phyloP scores from a whole-genome alignment of 2,113 vertebrate species.

The Istiophorus platypterus region DNA sequence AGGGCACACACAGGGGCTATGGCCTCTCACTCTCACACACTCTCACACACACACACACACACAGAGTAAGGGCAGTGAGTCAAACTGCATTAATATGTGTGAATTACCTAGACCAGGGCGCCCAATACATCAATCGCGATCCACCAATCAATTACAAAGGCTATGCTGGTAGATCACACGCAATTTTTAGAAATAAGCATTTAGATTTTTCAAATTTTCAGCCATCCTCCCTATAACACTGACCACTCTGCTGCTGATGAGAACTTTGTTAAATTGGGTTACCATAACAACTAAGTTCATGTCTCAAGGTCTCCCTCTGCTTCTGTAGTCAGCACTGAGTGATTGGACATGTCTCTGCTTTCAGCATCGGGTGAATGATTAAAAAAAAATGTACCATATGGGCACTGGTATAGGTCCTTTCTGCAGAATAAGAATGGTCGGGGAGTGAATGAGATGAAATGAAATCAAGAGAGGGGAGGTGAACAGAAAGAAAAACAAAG shows the following conservation, averaged over 20 bases:
- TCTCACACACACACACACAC: conserved; percentile 7
- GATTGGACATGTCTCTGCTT: background rate
- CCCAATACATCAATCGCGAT: no score
- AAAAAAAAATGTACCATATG: background rate
- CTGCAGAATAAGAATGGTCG: background rate
- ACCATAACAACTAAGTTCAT: no score
- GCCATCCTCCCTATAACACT: no score
- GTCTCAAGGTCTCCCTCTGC: no score
- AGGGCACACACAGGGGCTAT: conserved; percentile 59
- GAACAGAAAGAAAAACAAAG: background rate
- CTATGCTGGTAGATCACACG: no score
- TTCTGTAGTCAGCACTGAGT: no score
- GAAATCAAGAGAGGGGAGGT: background rate
- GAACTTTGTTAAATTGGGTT: no score
- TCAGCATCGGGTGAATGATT: conserved; percentile 1
- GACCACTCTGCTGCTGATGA: no score
- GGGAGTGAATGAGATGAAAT: conserved; percentile 13
- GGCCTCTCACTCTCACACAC: conserved; percentile 27
- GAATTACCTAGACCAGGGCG: background rate
- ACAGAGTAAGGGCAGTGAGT: conserved; percentile 18
- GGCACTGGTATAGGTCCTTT: background rate
- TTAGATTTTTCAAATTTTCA: no score
- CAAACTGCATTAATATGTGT: conserved; percentile 46
- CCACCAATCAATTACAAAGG: no score
- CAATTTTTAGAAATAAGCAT: no score